Conservation (phyloP, 2,113 vertebrate genomes). For the Rattus norvegicus region DNA sequence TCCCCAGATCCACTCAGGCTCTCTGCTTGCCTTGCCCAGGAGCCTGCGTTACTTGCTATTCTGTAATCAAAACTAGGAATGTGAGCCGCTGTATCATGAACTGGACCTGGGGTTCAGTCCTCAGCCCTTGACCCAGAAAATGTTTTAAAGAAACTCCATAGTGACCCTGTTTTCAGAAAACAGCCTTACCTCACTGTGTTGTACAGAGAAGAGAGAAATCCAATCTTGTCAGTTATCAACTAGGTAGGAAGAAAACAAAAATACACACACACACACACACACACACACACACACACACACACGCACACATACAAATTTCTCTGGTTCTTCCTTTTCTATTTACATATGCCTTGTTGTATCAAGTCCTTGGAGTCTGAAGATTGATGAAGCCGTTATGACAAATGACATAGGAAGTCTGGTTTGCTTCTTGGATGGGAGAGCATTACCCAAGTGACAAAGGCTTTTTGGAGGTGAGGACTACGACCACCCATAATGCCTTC, state of each 20-base stretch:
- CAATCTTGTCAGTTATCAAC: slow-evolving; percentile 11
- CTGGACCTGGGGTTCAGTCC: not conserved
- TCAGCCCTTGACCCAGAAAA: not conserved
- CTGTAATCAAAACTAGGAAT: not conserved
- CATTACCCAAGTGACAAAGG: not conserved
- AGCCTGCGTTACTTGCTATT: not conserved
- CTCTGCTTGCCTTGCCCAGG: not conserved
- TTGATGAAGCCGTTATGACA: not conserved
- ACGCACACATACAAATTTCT: not conserved
- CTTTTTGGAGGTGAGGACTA: not conserved
- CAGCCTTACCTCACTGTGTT: not conserved
- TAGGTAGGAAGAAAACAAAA: slow-evolving; percentile 11
- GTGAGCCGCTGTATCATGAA: no score
- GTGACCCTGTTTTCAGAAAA: not conserved
- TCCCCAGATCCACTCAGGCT: not conserved
- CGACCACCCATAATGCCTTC: no score
- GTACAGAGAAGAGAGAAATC: not conserved
- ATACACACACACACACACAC: not conserved
- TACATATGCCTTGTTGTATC: not conserved
- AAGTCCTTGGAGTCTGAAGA: not conserved
- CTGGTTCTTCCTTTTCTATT: slow-evolving; percentile 15
- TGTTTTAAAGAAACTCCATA: not conserved
- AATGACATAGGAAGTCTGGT: not conserved
- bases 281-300: no score
- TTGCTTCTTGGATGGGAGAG: not conserved